These are phyloP conservation scores for Pteropus alecto DNA, from an alignment of 2,113 vertebrate species.

Conservation along the genomic window DNA sequence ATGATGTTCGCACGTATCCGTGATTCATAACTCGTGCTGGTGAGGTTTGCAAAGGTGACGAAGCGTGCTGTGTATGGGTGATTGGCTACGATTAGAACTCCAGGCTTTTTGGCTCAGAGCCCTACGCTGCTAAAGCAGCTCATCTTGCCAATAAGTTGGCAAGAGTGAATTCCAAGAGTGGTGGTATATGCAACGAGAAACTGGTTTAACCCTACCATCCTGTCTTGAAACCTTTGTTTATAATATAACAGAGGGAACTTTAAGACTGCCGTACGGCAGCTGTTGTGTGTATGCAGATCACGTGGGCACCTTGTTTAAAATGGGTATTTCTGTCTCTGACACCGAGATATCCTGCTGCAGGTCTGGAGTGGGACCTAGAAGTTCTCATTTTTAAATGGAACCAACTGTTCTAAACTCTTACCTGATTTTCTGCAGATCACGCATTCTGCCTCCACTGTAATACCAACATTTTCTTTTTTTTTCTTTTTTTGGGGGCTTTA, in stretches of 20 bases:
- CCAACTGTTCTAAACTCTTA: background rate
- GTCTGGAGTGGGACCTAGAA: background rate
- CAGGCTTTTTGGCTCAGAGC: background rate
- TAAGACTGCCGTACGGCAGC: background rate
- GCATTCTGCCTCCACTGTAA: background rate
- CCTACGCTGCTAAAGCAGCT: background rate
- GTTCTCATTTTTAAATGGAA: background rate
- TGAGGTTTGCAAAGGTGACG: background rate
- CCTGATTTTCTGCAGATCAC: background rate
- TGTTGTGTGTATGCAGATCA: background rate
- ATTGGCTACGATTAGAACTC: background rate
- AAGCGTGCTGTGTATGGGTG: background rate
- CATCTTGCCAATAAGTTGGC: too few species aligned
- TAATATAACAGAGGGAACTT: background rate
- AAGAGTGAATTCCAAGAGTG: background rate
- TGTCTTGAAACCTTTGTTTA: background rate
- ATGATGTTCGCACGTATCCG: background rate
- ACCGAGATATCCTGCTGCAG: background rate
- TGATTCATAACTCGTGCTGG: background rate
- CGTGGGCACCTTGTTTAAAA: background rate
- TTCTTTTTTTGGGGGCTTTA: too few species aligned
- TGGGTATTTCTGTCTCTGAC: background rate
- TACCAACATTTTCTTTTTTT: background rate
- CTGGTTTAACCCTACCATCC: background rate
- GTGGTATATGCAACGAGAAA: background rate